Percentiles rank a stretch among this genome's conserved stretches.
Evolutionary conservation across 1,140 invertebrate genomes (phyloP).

Genomic region (Magallana gigas): DNA sequence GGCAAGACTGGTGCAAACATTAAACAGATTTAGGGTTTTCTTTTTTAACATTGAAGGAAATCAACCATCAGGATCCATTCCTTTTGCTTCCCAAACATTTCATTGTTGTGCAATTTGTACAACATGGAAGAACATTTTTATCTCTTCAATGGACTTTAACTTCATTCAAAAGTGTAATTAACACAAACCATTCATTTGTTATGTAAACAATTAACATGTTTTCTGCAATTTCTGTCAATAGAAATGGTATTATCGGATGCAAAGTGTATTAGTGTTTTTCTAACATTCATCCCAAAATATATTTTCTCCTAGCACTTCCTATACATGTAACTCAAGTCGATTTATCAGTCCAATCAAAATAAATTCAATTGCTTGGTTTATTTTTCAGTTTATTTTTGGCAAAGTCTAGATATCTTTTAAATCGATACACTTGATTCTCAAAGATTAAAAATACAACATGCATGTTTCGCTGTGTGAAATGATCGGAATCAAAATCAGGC

Average conservation of each 20-base stretch:
- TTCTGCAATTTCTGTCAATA: too few relatives aligned
- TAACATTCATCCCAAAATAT: background rate
- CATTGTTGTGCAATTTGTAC: background rate
- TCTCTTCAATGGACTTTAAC: background rate
- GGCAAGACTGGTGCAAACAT: conserved; percentile 1
- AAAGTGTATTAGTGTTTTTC: background rate
- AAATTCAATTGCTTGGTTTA: conserved; percentile 15
- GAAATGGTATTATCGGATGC: too few relatives aligned
- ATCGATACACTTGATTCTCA: conserved; percentile 4
- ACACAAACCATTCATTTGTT: too few relatives aligned
- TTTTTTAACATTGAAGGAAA: conserved; percentile 6
- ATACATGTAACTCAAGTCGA: conserved; percentile 9
- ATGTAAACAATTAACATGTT: too few relatives aligned
- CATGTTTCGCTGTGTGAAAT: too few relatives aligned
- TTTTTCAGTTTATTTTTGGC: conserved; percentile 12
- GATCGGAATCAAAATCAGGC: too few relatives aligned
- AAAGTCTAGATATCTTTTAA: conserved; percentile 13
- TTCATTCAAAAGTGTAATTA: background rate
- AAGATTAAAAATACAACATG: background rate
- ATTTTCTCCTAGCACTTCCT: conserved; percentile 8
- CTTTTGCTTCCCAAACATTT: background rate
- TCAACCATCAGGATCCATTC: background rate
- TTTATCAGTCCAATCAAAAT: conserved; percentile 13
- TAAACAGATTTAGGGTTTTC: background rate
- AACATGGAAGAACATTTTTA: background rate